These are phyloP conservation scores for Ctenochaetus hawaiiensis DNA, from an alignment of 2,797 vertebrate genomes.

Conservation along the genomic window DNA sequence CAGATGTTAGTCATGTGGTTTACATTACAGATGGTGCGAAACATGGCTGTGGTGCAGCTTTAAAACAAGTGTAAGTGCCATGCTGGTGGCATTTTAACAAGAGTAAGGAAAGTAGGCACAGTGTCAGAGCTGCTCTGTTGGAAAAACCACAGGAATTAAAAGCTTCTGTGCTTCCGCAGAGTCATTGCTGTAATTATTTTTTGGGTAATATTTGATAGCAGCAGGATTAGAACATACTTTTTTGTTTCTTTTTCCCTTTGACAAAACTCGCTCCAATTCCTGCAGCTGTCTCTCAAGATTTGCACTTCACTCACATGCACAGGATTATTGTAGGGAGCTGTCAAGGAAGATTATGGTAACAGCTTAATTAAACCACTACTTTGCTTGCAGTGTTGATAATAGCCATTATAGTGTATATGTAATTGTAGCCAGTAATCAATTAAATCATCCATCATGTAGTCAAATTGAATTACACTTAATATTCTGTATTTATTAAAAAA, in stretches of 20 bases:
- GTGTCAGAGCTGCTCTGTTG: slow-evolving; percentile 28
- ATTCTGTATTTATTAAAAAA: slow-evolving; percentile 10
- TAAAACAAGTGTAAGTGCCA: slow-evolving; percentile 9
- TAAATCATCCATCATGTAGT: slow-evolving; percentile 38
- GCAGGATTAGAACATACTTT: slow-evolving; percentile 24
- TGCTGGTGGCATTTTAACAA: slow-evolving; percentile 30
- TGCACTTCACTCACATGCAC: slow-evolving; percentile 54
- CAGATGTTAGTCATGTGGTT: slow-evolving; percentile 39
- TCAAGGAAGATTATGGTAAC: slow-evolving; percentile 68
- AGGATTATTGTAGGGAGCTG: slow-evolving; percentile 65
- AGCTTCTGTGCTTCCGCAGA: slow-evolving; percentile 27
- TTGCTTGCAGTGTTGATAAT: slow-evolving; percentile 56
- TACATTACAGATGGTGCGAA: slow-evolving; percentile 41
- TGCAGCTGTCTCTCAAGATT: slow-evolving; percentile 61
- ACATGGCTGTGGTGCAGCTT: slow-evolving; percentile 15
- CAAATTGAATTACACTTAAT: slow-evolving; percentile 40
- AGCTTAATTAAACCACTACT: slow-evolving; percentile 68
- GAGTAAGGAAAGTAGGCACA: not conserved
- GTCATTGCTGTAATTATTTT: slow-evolving; percentile 45
- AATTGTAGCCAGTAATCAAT: slow-evolving; percentile 64
- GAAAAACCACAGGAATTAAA: slow-evolving; percentile 43
- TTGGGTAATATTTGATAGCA: slow-evolving; percentile 31
- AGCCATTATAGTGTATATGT: slow-evolving; percentile 52
- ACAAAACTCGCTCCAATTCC: slow-evolving; percentile 46
- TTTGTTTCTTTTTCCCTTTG: slow-evolving; percentile 16